phyloP scores from a whole-genome alignment of 1,140 invertebrate species.

The Nomia melanderi region DNA sequence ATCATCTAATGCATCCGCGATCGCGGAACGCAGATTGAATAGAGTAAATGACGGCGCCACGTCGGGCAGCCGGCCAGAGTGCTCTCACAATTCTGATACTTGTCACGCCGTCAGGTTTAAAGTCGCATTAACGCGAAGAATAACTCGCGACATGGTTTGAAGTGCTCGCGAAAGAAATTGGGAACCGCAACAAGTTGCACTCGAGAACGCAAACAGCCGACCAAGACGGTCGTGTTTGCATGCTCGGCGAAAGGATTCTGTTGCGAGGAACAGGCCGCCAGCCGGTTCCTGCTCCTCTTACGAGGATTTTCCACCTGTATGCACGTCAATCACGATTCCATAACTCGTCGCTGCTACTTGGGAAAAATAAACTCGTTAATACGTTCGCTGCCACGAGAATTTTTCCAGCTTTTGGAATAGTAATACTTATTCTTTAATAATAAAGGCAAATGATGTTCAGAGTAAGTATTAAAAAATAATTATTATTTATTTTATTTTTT shows the following conservation, averaged over 20 bases:
- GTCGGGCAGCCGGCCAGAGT: too few relatives aligned
- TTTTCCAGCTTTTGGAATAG: too few relatives aligned
- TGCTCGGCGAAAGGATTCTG: conserved; percentile 35
- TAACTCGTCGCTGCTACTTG: background rate
- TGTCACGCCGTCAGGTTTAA: conserved; percentile 2
- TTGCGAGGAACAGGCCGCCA: conserved; percentile 17
- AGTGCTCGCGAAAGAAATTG: conserved; percentile 49
- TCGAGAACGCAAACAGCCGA: conserved; percentile 44
- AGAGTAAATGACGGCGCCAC: background rate
- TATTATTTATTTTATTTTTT: too few relatives aligned
- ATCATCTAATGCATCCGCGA: background rate
- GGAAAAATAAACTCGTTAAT: background rate
- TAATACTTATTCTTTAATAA: too few relatives aligned
- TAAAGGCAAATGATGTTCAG: too few relatives aligned
- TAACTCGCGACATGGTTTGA: conserved; percentile 29
- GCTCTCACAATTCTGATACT: background rate
- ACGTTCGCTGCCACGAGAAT: too few relatives aligned
- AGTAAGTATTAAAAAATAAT: too few relatives aligned
- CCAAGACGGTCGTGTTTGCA: conserved; percentile 39
- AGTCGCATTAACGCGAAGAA: conserved; percentile 38
- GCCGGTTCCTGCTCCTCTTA: background rate
- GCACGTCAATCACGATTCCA: background rate
- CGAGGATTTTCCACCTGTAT: conserved; percentile 21
- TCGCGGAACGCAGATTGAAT: background rate
- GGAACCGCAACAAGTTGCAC: conserved; percentile 46